Evolutionary conservation across 2,888 invertebrate species (phyloP).

Genomic region (Lobophora halterata): DNA sequence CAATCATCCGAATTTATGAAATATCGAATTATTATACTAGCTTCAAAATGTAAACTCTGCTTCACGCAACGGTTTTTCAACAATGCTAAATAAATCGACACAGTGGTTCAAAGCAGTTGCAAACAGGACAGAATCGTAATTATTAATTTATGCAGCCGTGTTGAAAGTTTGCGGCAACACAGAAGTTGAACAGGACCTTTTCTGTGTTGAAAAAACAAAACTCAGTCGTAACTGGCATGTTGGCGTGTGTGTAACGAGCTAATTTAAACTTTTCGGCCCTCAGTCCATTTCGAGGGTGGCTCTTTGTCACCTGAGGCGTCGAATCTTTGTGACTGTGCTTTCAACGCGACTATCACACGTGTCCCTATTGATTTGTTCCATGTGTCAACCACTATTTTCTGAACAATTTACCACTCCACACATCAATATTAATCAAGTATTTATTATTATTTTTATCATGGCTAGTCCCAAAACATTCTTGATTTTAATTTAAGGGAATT

Average conservation of each 20-base stretch:
- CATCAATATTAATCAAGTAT: too few relatives aligned
- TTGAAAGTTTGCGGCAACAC: constrained; percentile 57
- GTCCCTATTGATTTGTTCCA: constrained; percentile 30
- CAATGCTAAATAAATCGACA: constrained; percentile 5
- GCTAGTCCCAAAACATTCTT: too few relatives aligned
- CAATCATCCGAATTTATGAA: constrained; percentile 12
- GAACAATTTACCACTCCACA: too few relatives aligned
- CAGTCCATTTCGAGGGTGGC: constrained; percentile 60
- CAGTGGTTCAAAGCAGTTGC: constrained; percentile 1
- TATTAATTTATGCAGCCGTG: constrained; percentile 65
- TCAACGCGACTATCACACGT: constrained; percentile 53
- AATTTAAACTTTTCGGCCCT: constrained; percentile 79
- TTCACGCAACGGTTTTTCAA: constrained; percentile 3
- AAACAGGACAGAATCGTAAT: constrained; percentile 46
- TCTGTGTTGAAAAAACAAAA: constrained; percentile 71
- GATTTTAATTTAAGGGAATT: too few relatives aligned
- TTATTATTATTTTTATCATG: too few relatives aligned
- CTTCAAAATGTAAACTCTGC: neutral
- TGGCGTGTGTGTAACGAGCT: constrained; percentile 77
- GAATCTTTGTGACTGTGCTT: constrained; percentile 58
- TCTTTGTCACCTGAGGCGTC: constrained; percentile 69
- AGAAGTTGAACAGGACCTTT: constrained; percentile 65
- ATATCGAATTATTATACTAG: constrained; percentile 4
- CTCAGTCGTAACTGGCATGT: constrained; percentile 64
- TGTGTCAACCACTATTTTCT: constrained; percentile 10